A percentile compares a stretch with the other conserved stretches of the same genome.
Evolutionary conservation across 2,797 vertebrate genomes (phyloP).

Genomic region (Ciconia nigra): DNA sequence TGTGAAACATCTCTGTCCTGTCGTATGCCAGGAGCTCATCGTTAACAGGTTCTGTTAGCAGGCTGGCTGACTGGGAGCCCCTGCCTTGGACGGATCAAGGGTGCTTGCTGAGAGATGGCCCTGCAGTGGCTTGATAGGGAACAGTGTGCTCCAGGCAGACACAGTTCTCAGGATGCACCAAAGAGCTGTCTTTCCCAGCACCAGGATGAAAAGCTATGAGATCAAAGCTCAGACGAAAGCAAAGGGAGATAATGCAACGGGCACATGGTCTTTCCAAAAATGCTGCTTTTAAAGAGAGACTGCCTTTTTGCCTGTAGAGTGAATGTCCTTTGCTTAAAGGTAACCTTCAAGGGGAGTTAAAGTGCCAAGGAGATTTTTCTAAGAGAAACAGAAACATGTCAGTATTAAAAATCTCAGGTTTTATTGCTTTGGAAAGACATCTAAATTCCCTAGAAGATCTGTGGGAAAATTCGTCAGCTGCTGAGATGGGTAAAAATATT

Average conservation of each 20-base stretch:
- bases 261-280: neutral
- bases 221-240: constrained; percentile 34
- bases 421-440: neutral
- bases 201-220: neutral
- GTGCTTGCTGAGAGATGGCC: constrained; percentile 57
- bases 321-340: neutral
- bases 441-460: neutral
- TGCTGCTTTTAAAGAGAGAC: neutral
- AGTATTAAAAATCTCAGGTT: neutral
- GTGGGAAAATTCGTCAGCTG: neutral
- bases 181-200: neutral
- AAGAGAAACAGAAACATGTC: neutral
- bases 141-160: neutral
- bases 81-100: neutral
- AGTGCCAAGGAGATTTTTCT: neutral
- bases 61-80: neutral
- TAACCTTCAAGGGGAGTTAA: neutral
- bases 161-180: neutral
- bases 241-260: neutral
- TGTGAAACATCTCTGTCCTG: constrained; percentile 59
- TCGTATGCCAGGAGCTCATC: constrained; percentile 2
- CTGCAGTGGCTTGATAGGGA: neutral
- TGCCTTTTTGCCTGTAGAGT: neutral
- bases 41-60: constrained; percentile 77
- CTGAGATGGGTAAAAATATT: neutral